phyloP scores from a whole-genome alignment of 1,140 invertebrate species.

The Musca vetustissima region DNA sequence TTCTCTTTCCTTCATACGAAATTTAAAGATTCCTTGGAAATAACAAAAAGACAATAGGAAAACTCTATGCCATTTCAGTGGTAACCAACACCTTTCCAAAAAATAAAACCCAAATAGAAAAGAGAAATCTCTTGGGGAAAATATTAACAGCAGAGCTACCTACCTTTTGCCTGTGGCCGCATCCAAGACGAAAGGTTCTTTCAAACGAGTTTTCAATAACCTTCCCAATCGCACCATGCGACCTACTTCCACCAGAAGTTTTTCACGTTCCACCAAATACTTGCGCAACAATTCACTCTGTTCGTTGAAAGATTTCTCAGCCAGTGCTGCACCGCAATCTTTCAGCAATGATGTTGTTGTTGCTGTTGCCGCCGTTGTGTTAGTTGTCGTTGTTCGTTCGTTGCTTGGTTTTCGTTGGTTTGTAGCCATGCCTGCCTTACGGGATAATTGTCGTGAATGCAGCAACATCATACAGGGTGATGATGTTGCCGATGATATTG shows the following conservation, averaged over 20 bases:
- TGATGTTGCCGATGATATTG: background rate
- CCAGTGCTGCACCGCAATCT: slow-evolving; percentile 29
- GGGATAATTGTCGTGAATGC: background rate
- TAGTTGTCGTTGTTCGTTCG: background rate
- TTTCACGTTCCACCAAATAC: slow-evolving; percentile 66
- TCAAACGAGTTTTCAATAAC: slow-evolving; percentile 67
- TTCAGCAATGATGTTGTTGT: slow-evolving; percentile 1
- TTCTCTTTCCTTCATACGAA: too few relatives aligned
- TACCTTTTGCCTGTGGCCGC: slow-evolving; percentile 49
- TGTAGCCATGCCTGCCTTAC: background rate
- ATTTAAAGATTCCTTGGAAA: too few relatives aligned
- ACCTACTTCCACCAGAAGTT: slow-evolving; percentile 71
- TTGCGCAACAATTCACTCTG: slow-evolving; percentile 53
- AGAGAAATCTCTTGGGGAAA: background rate
- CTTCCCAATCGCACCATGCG: slow-evolving; percentile 72
- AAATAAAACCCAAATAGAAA: background rate
- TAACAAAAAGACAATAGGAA: background rate
- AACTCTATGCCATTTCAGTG: slow-evolving; percentile 4
- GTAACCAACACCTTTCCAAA: background rate
- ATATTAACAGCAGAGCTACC: slow-evolving; percentile 25
- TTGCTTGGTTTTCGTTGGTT: background rate
- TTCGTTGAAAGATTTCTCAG: slow-evolving; percentile 12
- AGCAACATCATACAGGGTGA: background rate
- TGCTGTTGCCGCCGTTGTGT: background rate
- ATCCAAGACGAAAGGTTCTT: slow-evolving; percentile 62